Percentiles rank a stretch among this genome's conserved stretches.
These are phyloP conservation scores for Hycleus phaleratus DNA, from an alignment of 1,140 invertebrate species.

Conservation along the genomic window DNA sequence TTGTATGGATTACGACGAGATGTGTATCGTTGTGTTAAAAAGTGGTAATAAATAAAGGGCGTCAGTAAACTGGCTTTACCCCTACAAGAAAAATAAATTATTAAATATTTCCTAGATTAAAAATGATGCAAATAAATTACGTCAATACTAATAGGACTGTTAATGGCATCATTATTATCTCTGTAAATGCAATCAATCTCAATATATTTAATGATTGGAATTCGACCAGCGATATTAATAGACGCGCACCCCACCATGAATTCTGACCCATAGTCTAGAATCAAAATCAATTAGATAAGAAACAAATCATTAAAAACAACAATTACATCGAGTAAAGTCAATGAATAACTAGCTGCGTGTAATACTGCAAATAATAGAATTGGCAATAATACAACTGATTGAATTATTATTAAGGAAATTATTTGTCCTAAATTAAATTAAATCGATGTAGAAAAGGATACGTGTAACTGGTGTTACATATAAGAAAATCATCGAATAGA, in stretches of 20 bases:
- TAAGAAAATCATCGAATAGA: conserved; percentile 90
- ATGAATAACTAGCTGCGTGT: conserved; percentile 84
- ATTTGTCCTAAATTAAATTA: not conserved
- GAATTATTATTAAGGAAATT: conserved; percentile 46
- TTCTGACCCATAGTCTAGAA: conserved; percentile 78
- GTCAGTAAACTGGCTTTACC: conserved; percentile 78
- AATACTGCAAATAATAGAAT: conserved; percentile 84
- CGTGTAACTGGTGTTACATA: conserved; percentile 79
- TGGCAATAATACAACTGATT: conserved; percentile 73
- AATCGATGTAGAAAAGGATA: conserved; percentile 56
- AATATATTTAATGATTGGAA: conserved; percentile 82
- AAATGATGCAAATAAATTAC: conserved; percentile 53
- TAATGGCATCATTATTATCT: conserved; percentile 89
- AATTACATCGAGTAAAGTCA: conserved; percentile 85
- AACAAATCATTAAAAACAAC: conserved; percentile 18
- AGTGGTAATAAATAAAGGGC: conserved; percentile 93
- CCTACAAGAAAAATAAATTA: conserved; percentile 49
- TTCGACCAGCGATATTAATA: conserved; percentile 78
- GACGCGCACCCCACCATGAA: conserved; percentile 77
- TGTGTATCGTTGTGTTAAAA: conserved; percentile 78
- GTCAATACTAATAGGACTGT: conserved; percentile 73
- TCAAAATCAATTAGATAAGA: conserved; percentile 27
- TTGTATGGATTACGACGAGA: conserved; percentile 94
- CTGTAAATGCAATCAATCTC: conserved; percentile 75
- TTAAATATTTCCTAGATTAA: not conserved